Evolutionary conservation across 2,797 vertebrate genomes (phyloP), one percentile per base, ranked within the genome.

Genomic region (Orientallactaga sibirica): DNA sequence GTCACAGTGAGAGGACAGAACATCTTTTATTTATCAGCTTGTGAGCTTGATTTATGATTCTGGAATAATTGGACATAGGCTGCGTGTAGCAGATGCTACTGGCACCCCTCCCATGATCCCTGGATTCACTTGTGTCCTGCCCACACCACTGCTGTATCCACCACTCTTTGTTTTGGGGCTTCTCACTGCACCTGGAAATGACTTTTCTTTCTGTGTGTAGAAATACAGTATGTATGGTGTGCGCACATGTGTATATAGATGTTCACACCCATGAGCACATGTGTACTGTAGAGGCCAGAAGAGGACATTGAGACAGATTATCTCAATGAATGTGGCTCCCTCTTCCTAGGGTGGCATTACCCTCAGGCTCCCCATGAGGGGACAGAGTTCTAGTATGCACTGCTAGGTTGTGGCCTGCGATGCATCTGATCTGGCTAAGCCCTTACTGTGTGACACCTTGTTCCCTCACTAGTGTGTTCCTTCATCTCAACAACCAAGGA

Each of bases 91-190:
- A 76, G 62, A 76, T 4, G 64, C 71, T 27, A 43, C 0, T 20
- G 33, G n/a, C 3, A 80, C 0, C 33, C 81, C 2, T 2, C 41
- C 66, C 33, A 1, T 0, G 0, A 11, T 43, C 43, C 55, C n/a
- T 15, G 55, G 67, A 43, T 9, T 0, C 33, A 19, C 25, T 11
- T 1, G 48, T 62, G 78, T 20, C 48, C 41, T 11, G 29, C 68
- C 33, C 6, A 18, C 10, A 5, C 27, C 48, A 64, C 27, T 16
- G 10, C 7, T 9, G 25, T 70, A 18, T 19, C 9, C 1, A 8
- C 33, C 2, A 4, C 24, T 22, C 68, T 7, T 11, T 20, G 27
- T 58, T 62, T 76, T 0, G 0, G 52, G 73, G n/a, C 62, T 48
- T 62, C 33, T 18, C 1, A 2, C 5, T 7, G 1, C 2, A 18